Evolutionary conservation across 2,797 vertebrate genomes (phyloP).

Genomic region (Chelonia mydas): DNA sequence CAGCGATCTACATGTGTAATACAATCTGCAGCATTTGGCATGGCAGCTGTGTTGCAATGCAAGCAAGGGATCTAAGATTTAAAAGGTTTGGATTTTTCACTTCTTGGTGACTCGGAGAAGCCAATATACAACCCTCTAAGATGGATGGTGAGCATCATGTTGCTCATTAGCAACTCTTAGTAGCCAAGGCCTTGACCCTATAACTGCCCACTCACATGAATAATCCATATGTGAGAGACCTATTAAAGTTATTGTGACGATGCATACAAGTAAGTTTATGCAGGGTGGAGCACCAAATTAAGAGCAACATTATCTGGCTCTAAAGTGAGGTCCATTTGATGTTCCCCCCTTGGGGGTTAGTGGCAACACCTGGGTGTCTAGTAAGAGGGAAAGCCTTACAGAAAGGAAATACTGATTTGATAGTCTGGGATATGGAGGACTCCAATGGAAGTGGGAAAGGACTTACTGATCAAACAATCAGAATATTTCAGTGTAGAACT

Average conservation of each 20-base stretch:
- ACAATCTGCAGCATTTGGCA: constrained; percentile 30
- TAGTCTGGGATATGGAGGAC: background rate
- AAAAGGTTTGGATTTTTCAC: background rate
- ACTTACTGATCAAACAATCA: background rate
- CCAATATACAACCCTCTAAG: background rate
- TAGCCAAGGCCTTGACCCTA: background rate
- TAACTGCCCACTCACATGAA: background rate
- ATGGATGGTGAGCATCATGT: background rate
- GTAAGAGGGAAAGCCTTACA: background rate
- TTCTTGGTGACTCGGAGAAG: background rate
- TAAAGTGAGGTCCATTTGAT: background rate
- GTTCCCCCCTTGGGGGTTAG: background rate
- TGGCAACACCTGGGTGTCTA: background rate
- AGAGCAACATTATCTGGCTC: background rate
- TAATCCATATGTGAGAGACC: background rate
- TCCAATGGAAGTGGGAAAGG: background rate
- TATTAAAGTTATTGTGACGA: background rate
- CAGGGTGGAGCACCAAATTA: background rate
- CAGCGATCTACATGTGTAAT: background rate
- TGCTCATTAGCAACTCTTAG: background rate
- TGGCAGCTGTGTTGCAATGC: background rate
- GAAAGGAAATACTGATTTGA: background rate
- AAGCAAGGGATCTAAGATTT: background rate
- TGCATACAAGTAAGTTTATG: background rate
- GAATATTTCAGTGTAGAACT: background rate